Conservation (phyloP, 2,888 invertebrate genomes). For the Dolichopus griseipennis region DNA sequence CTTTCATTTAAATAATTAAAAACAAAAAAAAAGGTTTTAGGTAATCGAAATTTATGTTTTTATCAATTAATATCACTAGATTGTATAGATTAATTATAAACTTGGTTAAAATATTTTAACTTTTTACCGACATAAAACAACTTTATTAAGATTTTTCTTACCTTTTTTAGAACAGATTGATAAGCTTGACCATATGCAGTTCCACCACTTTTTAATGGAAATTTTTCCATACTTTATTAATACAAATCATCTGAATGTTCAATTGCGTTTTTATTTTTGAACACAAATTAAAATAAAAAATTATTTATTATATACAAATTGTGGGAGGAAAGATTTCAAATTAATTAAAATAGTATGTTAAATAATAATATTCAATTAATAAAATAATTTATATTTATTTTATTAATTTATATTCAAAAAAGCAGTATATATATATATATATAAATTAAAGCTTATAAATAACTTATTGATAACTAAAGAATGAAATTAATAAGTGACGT, state of each 20-base stretch:
- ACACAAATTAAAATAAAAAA: background rate
- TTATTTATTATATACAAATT: background rate
- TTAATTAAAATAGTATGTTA: too few species aligned
- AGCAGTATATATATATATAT: too few species aligned
- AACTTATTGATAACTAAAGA: background rate
- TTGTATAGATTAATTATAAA: too few species aligned
- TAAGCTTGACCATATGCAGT: conserved; percentile 48
- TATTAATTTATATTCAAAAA: background rate
- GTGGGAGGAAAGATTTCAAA: background rate
- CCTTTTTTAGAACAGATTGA: conserved; percentile 55
- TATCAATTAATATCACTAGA: too few species aligned
- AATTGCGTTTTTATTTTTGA: background rate
- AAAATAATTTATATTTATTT: too few species aligned
- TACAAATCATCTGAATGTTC: background rate
- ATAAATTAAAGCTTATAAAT: background rate
- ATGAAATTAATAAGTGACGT: background rate
- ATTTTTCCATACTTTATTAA: conserved; percentile 54
- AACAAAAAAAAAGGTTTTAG: too few species aligned
- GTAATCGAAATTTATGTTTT: too few species aligned
- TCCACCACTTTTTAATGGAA: conserved; percentile 55
- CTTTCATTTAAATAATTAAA: too few species aligned
- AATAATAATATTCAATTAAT: background rate
- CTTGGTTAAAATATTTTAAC: too few species aligned
- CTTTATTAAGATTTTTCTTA: conserved; percentile 33
- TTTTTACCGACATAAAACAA: too few species aligned